These are phyloP conservation scores for Adelosebastes latens DNA, from an alignment of 2,797 vertebrate genomes.

Conservation along the genomic window DNA sequence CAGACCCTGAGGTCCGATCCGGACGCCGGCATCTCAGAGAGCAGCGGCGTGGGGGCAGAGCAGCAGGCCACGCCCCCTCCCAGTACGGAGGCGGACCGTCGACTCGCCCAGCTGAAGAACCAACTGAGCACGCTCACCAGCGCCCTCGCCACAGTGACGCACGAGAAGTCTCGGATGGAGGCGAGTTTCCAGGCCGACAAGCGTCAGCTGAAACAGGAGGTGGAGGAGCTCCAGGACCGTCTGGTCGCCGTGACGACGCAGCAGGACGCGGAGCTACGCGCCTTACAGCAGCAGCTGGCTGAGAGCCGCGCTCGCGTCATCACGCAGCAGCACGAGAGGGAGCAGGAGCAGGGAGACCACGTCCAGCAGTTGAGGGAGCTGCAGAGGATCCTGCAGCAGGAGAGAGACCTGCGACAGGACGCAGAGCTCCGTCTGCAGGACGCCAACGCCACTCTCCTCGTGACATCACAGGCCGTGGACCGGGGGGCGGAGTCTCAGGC, in stretches of 20 bases:
- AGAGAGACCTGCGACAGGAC: slow-evolving; percentile 87
- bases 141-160: slow-evolving; percentile 91
- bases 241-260: slow-evolving; percentile 65
- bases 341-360: slow-evolving; percentile 91
- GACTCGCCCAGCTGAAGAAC: slow-evolving; percentile 84
- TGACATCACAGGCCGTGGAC: slow-evolving; percentile 74
- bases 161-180: slow-evolving; percentile 97
- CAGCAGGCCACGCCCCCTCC: neutral
- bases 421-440: slow-evolving; percentile 87
- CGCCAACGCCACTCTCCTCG: slow-evolving; percentile 70
- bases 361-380: slow-evolving; percentile 91
- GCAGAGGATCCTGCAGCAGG: slow-evolving; percentile 90
- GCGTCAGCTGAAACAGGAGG: slow-evolving; percentile 89
- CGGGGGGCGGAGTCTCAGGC: slow-evolving; percentile 81
- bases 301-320: slow-evolving; percentile 90
- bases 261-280: slow-evolving; percentile 78
- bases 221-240: slow-evolving; percentile 84
- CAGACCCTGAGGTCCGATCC: slow-evolving; percentile 42
- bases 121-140: slow-evolving; percentile 91
- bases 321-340: slow-evolving; percentile 91
- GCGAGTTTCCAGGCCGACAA: slow-evolving; percentile 93
- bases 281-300: slow-evolving; percentile 84
- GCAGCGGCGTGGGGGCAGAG: slow-evolving; percentile 67
- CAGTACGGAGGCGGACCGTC: slow-evolving; percentile 76
- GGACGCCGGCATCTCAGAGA: slow-evolving; percentile 79